These are phyloP conservation scores for Hyla sarda DNA, from an alignment of 2,113 vertebrate genomes.

Conservation along the genomic window DNA sequence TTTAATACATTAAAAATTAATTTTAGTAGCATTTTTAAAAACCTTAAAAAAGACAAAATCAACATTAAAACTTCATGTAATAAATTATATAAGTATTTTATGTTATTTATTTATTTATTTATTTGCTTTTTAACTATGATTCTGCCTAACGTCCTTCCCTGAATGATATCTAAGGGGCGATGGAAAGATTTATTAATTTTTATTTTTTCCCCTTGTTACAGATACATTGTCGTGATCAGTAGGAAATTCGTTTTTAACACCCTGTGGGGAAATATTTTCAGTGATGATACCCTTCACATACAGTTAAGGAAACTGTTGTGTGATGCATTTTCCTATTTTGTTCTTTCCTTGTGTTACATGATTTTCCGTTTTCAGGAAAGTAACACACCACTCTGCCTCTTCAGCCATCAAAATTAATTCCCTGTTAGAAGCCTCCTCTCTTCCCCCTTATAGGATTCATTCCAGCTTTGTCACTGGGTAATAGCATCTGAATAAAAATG, in stretches of 20 bases:
- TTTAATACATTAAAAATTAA: no score
- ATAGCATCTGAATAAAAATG: conserved; percentile 58
- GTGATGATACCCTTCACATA: conserved; percentile 48
- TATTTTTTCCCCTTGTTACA: neutral
- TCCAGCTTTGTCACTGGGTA: conserved; percentile 53
- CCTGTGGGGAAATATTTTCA: conserved; percentile 44
- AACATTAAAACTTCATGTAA: no score
- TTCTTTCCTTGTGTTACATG: conserved; percentile 29
- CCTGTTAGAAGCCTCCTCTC: conserved; percentile 25
- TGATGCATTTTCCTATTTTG: conserved; percentile 5
- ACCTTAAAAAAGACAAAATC: no score
- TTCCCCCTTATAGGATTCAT: conserved; percentile 32
- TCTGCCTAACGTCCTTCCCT: neutral
- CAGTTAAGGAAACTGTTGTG: conserved; percentile 45
- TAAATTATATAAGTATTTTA: no score
- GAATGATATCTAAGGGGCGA: neutral
- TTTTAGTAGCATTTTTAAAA: no score
- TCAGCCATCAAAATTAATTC: conserved; percentile 56
- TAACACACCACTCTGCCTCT: conserved; percentile 31
- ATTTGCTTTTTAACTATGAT: no score
- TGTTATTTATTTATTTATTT: no score
- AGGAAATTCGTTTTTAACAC: conserved; percentile 38
- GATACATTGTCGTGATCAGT: conserved; percentile 48
- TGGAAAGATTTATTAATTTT: conserved; percentile 26
- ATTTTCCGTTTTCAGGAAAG: conserved; percentile 23